Evolutionary conservation across 2,888 invertebrate genomes (phyloP).

Genomic region (Bibio marci): DNA sequence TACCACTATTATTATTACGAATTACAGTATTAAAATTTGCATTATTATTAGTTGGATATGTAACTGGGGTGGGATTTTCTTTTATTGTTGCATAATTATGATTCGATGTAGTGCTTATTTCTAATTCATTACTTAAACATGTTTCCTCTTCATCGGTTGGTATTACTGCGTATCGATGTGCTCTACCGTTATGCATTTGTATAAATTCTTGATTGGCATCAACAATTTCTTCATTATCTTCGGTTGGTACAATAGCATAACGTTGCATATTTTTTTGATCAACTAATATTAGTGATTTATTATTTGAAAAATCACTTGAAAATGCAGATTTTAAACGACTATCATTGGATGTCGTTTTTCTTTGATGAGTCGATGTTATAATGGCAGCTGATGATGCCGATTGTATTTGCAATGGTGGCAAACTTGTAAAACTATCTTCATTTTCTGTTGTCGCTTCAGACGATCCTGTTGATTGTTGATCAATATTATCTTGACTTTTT

Average conservation of each 20-base stretch:
- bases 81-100: constrained; percentile 12
- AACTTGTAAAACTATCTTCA: constrained; percentile 22
- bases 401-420: constrained; percentile 16
- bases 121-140: constrained; percentile 30
- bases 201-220: constrained; percentile 30
- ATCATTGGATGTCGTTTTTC: constrained; percentile 2
- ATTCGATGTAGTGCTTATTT: constrained; percentile 20
- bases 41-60: no score
- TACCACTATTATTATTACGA: no score
- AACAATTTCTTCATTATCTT: constrained; percentile 36
- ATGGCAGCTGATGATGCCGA: constrained; percentile 9
- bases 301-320: constrained; percentile 28
- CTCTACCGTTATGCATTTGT: constrained; percentile 29
- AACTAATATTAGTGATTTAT: constrained; percentile 28
- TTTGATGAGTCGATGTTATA: no score
- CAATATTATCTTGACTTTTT: constrained; percentile 25
- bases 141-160: constrained; percentile 28
- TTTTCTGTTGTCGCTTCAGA: constrained; percentile 9
- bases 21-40: neutral
- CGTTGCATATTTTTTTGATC: constrained; percentile 37
- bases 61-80: constrained; percentile 9
- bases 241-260: constrained; percentile 46
- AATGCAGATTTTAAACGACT: constrained; percentile 25
- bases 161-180: constrained; percentile 39
- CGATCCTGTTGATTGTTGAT: constrained; percentile 14